Evolutionary conservation across 1,140 invertebrate species (phyloP).

Genomic region (Leptoteleia sp.): DNA sequence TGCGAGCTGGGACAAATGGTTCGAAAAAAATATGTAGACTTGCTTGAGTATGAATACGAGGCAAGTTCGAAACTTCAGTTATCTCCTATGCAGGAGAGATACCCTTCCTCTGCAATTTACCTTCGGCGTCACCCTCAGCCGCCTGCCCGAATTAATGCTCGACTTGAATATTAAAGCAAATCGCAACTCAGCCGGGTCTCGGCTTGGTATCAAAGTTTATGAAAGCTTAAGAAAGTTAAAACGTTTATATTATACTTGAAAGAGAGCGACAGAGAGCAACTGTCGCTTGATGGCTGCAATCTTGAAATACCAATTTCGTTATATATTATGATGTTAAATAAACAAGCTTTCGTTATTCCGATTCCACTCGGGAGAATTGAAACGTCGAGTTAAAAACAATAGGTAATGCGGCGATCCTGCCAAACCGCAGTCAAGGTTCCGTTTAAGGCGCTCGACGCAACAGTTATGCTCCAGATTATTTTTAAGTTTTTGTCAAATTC

Average conservation of each 20-base stretch:
- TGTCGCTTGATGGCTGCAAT: conserved; percentile 43
- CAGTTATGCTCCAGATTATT: too few relatives aligned
- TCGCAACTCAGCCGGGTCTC: conserved; percentile 59
- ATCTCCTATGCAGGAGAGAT: conserved; percentile 48
- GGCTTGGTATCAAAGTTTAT: conserved; percentile 65
- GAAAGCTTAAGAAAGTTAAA: conserved; percentile 67
- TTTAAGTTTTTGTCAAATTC: too few relatives aligned
- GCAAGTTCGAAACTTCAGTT: conserved; percentile 56
- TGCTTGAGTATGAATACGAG: conserved; percentile 58
- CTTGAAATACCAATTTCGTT: conserved; percentile 59
- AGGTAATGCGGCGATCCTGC: too few relatives aligned
- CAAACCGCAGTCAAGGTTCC: too few relatives aligned
- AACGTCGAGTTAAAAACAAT: too few relatives aligned
- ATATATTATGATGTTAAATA: conserved; percentile 61
- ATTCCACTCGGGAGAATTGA: conserved; percentile 7
- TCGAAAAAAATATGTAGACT: conserved; percentile 57
- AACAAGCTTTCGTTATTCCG: conserved; percentile 52
- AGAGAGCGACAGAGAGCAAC: conserved; percentile 41
- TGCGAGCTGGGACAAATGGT: too few relatives aligned
- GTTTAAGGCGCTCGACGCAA: too few relatives aligned
- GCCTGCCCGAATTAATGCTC: conserved; percentile 62
- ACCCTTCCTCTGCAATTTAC: conserved; percentile 62
- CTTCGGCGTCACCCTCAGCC: conserved; percentile 57
- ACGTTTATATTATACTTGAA: conserved; percentile 61
- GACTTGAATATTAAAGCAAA: conserved; percentile 67